Percentiles rank a stretch among this genome's conserved stretches.
phyloP scores from a whole-genome alignment of 2,113 vertebrate genomes.

The Aegypius monachus region DNA sequence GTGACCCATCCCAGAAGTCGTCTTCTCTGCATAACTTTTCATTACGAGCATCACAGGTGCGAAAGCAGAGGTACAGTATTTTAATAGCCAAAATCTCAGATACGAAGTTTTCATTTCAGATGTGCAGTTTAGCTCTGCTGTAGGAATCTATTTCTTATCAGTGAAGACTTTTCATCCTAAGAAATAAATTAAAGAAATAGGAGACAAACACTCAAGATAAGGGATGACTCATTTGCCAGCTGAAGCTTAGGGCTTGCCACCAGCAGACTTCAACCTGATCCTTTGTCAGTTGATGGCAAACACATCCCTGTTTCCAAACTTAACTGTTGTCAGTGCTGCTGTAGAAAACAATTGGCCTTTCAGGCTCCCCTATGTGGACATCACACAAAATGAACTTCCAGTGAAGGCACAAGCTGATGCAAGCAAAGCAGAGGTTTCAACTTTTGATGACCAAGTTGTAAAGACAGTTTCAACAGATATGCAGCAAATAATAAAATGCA shows the following conservation, averaged over 20 bases:
- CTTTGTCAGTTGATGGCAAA: not conserved
- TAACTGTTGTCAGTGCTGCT: not conserved
- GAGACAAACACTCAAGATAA: not conserved
- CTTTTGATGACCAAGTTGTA: not conserved
- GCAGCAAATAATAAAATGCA: not conserved
- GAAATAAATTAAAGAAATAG: not conserved
- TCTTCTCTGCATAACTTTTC: not conserved
- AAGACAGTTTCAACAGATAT: not conserved
- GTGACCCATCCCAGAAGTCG: fast-evolving
- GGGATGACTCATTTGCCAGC: not conserved
- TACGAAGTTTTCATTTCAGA: not conserved
- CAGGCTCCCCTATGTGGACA: not conserved
- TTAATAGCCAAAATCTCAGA: not conserved
- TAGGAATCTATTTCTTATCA: not conserved
- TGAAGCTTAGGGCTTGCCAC: not conserved
- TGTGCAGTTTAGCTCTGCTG: not conserved
- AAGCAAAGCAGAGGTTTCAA: not conserved
- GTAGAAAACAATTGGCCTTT: not conserved
- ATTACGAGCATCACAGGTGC: not conserved
- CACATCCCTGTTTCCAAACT: not conserved
- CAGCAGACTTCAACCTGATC: not conserved
- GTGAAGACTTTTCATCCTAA: not conserved
- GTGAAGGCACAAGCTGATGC: not conserved
- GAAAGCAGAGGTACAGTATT: not conserved
- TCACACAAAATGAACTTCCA: not conserved